Evolutionary conservation across 2,113 vertebrate genomes (phyloP).

Genomic region (Phyllopteryx taeniolatus): DNA sequence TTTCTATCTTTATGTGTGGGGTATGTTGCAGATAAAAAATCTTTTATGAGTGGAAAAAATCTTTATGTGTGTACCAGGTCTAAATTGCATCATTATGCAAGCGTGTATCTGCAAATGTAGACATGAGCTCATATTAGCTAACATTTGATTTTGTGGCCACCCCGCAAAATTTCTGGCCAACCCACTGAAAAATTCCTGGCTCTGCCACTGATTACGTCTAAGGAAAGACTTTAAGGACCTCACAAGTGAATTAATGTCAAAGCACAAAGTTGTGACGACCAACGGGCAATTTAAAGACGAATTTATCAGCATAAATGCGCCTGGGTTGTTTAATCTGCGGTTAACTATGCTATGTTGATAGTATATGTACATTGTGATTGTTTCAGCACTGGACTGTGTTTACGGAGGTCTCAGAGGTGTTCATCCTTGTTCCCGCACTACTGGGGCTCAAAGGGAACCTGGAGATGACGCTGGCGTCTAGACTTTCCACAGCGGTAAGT

Average conservation of each 20-base stretch:
- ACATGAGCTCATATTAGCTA: too few species aligned
- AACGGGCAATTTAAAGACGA: neutral
- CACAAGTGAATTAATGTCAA: constrained; percentile 30
- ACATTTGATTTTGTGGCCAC: too few species aligned
- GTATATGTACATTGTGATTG: constrained; percentile 12
- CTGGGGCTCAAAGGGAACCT: constrained; percentile 97
- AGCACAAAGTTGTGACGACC: constrained; percentile 14
- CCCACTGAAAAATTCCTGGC: too few species aligned
- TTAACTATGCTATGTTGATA: constrained; percentile 8
- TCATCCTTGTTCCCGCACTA: constrained; percentile 93
- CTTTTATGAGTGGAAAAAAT: too few species aligned
- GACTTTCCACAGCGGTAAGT: constrained; percentile 96
- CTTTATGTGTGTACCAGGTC: too few species aligned
- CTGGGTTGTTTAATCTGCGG: neutral
- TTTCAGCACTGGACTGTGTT: constrained; percentile 96
- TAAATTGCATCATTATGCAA: too few species aligned
- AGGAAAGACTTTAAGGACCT: neutral
- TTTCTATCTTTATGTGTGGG: too few species aligned
- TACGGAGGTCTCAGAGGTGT: constrained; percentile 91
- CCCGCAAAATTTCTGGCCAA: too few species aligned
- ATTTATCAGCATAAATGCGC: neutral
- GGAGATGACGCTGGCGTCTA: constrained; percentile 96
- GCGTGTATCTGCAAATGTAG: too few species aligned
- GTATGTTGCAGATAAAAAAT: too few species aligned
- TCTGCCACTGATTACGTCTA: too few species aligned